phyloP scores from a whole-genome alignment of 1,140 invertebrate species.

The Papilio helenus region DNA sequence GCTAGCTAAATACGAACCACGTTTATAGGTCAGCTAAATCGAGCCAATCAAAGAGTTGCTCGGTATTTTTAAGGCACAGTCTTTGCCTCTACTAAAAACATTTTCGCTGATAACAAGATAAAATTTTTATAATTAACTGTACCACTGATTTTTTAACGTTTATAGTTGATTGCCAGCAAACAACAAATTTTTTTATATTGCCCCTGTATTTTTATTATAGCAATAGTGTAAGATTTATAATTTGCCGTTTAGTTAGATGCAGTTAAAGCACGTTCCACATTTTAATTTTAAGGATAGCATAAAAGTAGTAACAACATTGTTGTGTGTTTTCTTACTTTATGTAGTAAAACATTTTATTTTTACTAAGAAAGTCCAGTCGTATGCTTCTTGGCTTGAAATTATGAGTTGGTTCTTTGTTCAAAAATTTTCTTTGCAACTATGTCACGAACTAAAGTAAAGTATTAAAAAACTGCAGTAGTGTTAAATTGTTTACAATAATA shows the following conservation, averaged over 20 bases:
- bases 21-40: constrained; percentile 18
- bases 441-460: neutral
- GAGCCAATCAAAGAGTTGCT: neutral
- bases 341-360: neutral
- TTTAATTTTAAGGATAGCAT: neutral
- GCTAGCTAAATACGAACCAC: neutral
- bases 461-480: neutral
- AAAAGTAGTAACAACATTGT: neutral
- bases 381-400: neutral
- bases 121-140: neutral
- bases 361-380: neutral
- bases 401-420: neutral
- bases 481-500: neutral
- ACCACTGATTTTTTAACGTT: neutral
- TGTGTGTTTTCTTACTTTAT: neutral
- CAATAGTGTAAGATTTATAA: neutral
- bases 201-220: neutral
- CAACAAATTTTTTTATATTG: neutral
- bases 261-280: neutral
- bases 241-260: neutral
- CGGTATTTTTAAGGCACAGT: neutral
- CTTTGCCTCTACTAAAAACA: neutral
- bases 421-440: neutral
- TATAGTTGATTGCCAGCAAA: neutral
- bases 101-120: neutral